Conservation (phyloP, 2,888 invertebrate species). For the Spatulosminthurus flaviceps region DNA sequence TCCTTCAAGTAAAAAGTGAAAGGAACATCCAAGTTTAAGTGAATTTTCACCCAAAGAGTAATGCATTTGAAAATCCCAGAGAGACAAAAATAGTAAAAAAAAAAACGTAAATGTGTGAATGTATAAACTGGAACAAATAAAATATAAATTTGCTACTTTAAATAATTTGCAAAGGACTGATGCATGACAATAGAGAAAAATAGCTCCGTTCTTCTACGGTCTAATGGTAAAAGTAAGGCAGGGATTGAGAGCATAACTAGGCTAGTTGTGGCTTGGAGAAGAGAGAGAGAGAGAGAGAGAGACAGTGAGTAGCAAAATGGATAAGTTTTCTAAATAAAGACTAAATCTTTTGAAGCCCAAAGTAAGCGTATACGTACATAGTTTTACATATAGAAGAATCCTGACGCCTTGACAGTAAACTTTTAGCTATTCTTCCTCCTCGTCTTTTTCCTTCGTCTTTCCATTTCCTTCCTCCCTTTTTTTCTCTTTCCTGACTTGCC, state of each 20-base stretch:
- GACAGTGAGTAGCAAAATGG: not conserved
- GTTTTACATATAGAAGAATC: conserved; percentile 28
- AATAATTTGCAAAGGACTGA: not conserved
- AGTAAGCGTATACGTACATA: no score
- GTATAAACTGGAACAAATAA: not conserved
- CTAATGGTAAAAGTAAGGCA: no score
- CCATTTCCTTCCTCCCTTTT: conserved; percentile 29
- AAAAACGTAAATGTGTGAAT: not conserved
- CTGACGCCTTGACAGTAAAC: conserved; percentile 36
- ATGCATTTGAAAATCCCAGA: not conserved
- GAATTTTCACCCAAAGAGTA: no score
- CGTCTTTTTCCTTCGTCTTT: not conserved
- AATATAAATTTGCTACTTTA: conserved; percentile 13
- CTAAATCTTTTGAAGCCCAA: conserved; percentile 27
- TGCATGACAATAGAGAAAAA: not conserved
- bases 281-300: no score
- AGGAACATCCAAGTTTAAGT: no score
- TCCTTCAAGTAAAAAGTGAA: no score
- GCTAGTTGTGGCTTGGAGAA: not conserved
- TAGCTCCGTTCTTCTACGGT: not conserved
- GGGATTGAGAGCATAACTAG: not conserved
- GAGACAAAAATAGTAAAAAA: not conserved
- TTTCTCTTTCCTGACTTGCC: not conserved
- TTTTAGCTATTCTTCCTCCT: conserved; percentile 25
- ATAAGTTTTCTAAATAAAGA: conserved; percentile 14